These are phyloP conservation scores for Gryon sp. DNA, from an alignment of 1,140 invertebrate genomes.

Conservation along the genomic window DNA sequence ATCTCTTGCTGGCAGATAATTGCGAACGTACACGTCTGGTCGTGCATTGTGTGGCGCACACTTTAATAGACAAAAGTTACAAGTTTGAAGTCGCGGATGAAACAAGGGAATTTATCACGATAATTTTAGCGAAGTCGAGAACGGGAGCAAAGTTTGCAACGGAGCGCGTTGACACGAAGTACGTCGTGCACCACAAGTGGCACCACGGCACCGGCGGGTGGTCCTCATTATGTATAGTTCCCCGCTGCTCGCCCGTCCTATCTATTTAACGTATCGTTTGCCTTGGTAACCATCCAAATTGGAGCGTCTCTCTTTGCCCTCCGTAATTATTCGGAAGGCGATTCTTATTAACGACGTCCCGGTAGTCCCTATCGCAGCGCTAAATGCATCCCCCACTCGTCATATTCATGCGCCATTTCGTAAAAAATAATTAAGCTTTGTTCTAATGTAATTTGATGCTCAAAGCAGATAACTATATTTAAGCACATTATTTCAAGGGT, in stretches of 20 bases:
- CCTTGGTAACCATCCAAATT: conserved; percentile 80
- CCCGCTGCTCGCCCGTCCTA: conserved; percentile 74
- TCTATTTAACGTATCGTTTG: conserved; percentile 80
- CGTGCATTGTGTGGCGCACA: conserved; percentile 16
- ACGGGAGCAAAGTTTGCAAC: conserved; percentile 35
- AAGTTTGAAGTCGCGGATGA: conserved; percentile 30
- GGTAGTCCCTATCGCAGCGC: conserved; percentile 42
- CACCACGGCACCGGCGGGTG: conserved; percentile 75
- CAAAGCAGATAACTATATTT: conserved; percentile 52
- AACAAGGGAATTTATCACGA: conserved; percentile 45
- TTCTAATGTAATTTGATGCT: conserved; percentile 51
- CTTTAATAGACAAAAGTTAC: conserved; percentile 38
- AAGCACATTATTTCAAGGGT: conserved; percentile 45
- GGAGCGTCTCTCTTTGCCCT: conserved; percentile 71
- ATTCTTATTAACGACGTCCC: conserved; percentile 71
- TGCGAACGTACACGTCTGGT: conserved; percentile 1
- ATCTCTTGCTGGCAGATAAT: conserved; percentile 20
- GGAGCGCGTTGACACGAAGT: conserved; percentile 64
- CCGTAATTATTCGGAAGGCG: conserved; percentile 72
- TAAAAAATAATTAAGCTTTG: conserved; percentile 60
- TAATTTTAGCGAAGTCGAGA: conserved; percentile 51
- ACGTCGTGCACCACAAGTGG: conserved; percentile 66
- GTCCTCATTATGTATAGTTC: conserved; percentile 78
- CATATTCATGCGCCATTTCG: conserved; percentile 58
- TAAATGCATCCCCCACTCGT: conserved; percentile 55